Evolutionary conservation across 2,888 invertebrate species (phyloP).

Genomic region (Embidobia sp.): DNA sequence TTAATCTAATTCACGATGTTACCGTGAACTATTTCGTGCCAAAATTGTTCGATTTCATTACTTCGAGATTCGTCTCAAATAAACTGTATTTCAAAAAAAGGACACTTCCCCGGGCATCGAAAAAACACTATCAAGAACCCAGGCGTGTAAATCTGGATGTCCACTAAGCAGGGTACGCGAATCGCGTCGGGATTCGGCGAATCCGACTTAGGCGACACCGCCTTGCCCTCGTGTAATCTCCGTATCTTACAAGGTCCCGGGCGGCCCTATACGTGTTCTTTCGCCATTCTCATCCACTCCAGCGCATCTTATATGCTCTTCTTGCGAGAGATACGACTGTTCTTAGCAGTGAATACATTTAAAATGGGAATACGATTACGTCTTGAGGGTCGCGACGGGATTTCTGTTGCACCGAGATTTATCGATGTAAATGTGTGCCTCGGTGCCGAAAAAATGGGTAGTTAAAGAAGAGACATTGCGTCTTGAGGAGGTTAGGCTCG

Average conservation of each 20-base stretch:
- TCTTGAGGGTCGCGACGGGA: constrained; percentile 49
- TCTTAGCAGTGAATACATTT: constrained; percentile 76
- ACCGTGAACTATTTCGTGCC: too few relatives aligned
- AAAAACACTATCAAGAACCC: background rate
- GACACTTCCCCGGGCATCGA: too few relatives aligned
- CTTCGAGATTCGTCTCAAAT: too few relatives aligned
- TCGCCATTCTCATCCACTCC: constrained; percentile 54
- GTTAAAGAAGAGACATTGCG: constrained; percentile 48
- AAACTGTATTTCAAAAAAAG: too few relatives aligned
- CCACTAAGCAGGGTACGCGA: constrained; percentile 68
- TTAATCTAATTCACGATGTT: too few relatives aligned
- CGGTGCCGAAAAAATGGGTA: constrained; percentile 66
- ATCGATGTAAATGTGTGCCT: constrained; percentile 77
- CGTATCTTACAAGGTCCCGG: constrained; percentile 51
- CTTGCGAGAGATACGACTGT: constrained; percentile 60
- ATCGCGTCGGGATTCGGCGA: constrained; percentile 78
- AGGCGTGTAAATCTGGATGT: constrained; percentile 65
- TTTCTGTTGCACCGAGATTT: constrained; percentile 72
- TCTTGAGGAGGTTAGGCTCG: constrained; percentile 24
- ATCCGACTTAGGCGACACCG: constrained; percentile 77
- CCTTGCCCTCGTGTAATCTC: constrained; percentile 62
- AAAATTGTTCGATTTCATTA: too few relatives aligned
- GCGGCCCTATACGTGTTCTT: constrained; percentile 70
- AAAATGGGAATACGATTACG: constrained; percentile 77
- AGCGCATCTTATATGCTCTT: constrained; percentile 54